These are phyloP conservation scores for Ictalurus furcatus DNA, from an alignment of 2,113 vertebrate species.

Conservation along the genomic window DNA sequence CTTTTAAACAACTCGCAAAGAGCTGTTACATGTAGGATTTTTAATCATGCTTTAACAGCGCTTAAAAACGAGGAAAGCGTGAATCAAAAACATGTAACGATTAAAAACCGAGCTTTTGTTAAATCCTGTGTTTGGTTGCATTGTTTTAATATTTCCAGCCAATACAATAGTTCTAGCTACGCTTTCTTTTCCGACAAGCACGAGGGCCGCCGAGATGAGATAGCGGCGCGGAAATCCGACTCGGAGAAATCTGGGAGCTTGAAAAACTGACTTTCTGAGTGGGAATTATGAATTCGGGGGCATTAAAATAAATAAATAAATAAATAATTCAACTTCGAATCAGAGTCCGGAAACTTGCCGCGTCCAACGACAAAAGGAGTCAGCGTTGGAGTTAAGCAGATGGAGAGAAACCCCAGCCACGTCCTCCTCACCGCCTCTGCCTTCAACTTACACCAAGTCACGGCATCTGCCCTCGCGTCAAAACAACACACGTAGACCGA, in stretches of 20 bases:
- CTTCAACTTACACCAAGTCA: conserved; percentile 25
- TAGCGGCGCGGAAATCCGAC: neutral
- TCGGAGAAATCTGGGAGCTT: neutral
- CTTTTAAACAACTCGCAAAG: neutral
- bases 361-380: neutral
- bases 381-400: neutral
- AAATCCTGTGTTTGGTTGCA: neutral
- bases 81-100: neutral
- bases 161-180: neutral
- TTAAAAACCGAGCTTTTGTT: neutral
- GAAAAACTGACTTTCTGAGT: neutral
- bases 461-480: conserved; percentile 34
- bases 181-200: neutral
- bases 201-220: too few relatives aligned
- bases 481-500: conserved; percentile 32
- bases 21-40: too few relatives aligned
- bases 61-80: neutral
- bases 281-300: neutral
- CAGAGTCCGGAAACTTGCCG: neutral
- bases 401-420: neutral
- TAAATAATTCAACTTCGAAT: neutral
- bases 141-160: too few relatives aligned
- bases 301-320: neutral
- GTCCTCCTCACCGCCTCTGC: neutral
- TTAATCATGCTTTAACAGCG: neutral